These are phyloP conservation scores for Scolanthus callimorphus DNA, from an alignment of 92 coral and sea anemone species.

Conservation along the genomic window DNA sequence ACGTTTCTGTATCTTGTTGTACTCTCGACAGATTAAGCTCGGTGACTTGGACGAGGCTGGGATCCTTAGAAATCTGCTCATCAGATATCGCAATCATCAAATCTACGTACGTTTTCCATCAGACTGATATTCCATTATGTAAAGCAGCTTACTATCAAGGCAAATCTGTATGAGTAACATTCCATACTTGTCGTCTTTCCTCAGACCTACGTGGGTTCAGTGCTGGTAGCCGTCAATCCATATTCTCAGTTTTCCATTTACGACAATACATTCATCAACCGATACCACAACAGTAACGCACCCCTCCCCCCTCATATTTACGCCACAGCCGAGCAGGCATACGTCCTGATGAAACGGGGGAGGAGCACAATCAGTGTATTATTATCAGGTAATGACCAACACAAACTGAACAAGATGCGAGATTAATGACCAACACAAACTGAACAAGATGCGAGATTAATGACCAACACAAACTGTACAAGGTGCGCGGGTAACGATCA, in stretches of 20 bases:
- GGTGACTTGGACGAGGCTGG: constrained; percentile 93
- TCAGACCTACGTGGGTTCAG: constrained; percentile 89
- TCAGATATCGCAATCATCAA: constrained; percentile 62
- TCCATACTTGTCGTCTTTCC: neutral
- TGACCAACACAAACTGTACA: too few species aligned
- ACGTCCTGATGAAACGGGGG: constrained; percentile 76
- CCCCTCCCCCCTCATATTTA: constrained; percentile 82
- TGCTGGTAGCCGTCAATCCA: constrained; percentile 90
- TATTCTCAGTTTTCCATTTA: constrained; percentile 74
- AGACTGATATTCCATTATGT: too few species aligned
- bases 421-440: too few species aligned
- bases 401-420: too few species aligned
- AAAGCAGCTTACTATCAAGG: too few species aligned
- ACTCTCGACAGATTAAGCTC: constrained; percentile 89
- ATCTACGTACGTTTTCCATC: constrained; percentile 88
- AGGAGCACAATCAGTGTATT: constrained; percentile 78
- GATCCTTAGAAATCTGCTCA: constrained; percentile 81
- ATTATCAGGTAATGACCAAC: constrained; percentile 84
- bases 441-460: too few species aligned
- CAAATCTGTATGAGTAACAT: too few species aligned
- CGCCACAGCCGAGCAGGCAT: constrained; percentile 85
- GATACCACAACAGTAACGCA: constrained; percentile 52
- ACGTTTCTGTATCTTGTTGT: too few species aligned
- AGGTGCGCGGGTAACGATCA: too few species aligned
- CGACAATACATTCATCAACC: constrained; percentile 44